Evolutionary conservation across 1,140 invertebrate genomes (phyloP).

Genomic region (Aradophagus sp.): DNA sequence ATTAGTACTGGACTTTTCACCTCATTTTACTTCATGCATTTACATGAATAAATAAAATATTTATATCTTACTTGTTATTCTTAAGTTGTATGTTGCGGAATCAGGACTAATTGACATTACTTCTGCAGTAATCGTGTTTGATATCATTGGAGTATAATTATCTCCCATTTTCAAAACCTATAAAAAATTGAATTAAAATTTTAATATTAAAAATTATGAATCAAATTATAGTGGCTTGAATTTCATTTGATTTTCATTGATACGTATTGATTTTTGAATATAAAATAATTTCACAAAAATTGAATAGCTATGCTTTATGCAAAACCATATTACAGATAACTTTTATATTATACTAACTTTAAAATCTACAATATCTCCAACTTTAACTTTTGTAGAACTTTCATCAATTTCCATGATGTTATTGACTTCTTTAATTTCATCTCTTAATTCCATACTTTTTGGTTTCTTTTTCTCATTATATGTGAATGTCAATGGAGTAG

Average conservation of each 20-base stretch:
- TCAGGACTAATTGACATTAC: slow-evolving; percentile 23
- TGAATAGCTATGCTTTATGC: too few relatives aligned
- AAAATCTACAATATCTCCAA: slow-evolving; percentile 46
- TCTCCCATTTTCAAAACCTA: slow-evolving; percentile 34
- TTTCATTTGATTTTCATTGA: too few relatives aligned
- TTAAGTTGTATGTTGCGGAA: slow-evolving; percentile 18
- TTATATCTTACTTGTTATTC: slow-evolving; percentile 32
- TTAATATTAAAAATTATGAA: slow-evolving; percentile 4
- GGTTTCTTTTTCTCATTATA: slow-evolving; percentile 15
- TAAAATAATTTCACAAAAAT: too few relatives aligned
- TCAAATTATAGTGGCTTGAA: too few relatives aligned
- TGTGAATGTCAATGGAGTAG: slow-evolving; percentile 29
- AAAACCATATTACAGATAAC: too few relatives aligned
- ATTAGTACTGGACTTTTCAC: too few relatives aligned
- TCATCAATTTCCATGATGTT: slow-evolving; percentile 16
- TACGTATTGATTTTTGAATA: too few relatives aligned
- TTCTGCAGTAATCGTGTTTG: slow-evolving; percentile 27
- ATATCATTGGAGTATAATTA: slow-evolving; percentile 24
- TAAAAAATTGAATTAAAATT: slow-evolving; percentile 8
- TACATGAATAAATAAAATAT: slow-evolving; percentile 3
- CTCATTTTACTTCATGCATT: too few relatives aligned
- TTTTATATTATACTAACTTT: slow-evolving; percentile 34
- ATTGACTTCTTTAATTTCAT: neutral
- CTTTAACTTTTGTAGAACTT: slow-evolving; percentile 12
- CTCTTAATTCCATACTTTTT: neutral